Base-by-base conservation (phyloP, 2,797 vertebrate genomes). In the Pseudopleuronectes americanus region DNA sequence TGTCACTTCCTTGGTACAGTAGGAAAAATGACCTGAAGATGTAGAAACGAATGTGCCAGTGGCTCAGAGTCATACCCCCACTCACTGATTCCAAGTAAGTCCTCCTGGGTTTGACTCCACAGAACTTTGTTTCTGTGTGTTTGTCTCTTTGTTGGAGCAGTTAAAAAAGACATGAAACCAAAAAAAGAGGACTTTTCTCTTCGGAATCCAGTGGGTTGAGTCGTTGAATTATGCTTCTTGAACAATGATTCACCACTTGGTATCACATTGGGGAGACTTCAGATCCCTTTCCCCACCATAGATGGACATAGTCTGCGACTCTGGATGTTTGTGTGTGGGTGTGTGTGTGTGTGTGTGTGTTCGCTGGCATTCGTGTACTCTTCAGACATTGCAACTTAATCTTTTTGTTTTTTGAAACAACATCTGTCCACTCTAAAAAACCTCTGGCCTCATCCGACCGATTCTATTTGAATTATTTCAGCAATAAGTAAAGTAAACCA, bases 401-500 rank as follows among this genome's bases (percentile, higher is more conserved):
- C 0, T 8, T 64, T 76, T 77, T 90, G 86, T 84, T 90, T 71
- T 81, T 36, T 86, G 12, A 88, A 84, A 81, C 71, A 92, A 89
- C 84, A 81, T 13, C 49, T 51, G 26, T 77, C 57, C 53, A 28
- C 43, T 59, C 60, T 74, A 80, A 80, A 64, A 84, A 80, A 71
- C 38, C 1, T 23, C 49, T 23, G 21, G 4, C 33, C 65, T 59
- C 61, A n/a, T 55, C 61, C 48, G 58, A 26, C 59, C 21, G 65
- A 6, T 54, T 70, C 75, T 62, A 48, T 54, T 52, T 4, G 49
- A 68, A 80, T 71, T 0, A 68, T 69, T 63, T 72, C 14, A 66
- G 13, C 43, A 67, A 33, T 28, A 6, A 66, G 69, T 52, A 8
- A 74, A 74, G 71, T 3, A 17, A 43, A n/a, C 45, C 47, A 48